Conservation (phyloP, 1,140 invertebrate genomes). For the Chelonus insularis region DNA sequence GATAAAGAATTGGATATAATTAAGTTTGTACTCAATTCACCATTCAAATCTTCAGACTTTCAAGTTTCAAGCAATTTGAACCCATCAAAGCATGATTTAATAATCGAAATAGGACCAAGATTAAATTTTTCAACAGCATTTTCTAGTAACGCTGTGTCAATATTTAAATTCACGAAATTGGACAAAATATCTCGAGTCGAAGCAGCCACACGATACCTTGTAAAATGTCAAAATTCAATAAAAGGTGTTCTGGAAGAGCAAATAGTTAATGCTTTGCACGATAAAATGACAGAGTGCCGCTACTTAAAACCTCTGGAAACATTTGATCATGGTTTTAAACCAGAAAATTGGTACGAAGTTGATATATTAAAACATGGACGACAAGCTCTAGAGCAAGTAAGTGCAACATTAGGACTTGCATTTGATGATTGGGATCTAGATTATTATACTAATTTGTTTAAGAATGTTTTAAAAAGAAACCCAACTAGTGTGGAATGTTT, state of each 20-base stretch:
- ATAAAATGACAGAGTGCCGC: slow-evolving; percentile 82
- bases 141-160: slow-evolving; percentile 93
- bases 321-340: slow-evolving; percentile 72
- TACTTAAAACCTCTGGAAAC: slow-evolving; percentile 71
- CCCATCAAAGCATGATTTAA: slow-evolving; percentile 57
- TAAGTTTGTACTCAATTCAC: slow-evolving; percentile 72
- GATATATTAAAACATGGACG: slow-evolving; percentile 78
- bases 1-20: slow-evolving; percentile 64
- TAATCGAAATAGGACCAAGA: slow-evolving; percentile 83
- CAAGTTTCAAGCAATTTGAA: too few species aligned
- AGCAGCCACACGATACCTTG: slow-evolving; percentile 76
- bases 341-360: slow-evolving; percentile 80
- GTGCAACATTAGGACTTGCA: slow-evolving; percentile 79
- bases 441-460: slow-evolving; percentile 83
- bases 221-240: slow-evolving; percentile 60
- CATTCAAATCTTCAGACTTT: slow-evolving; percentile 65
- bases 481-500: slow-evolving; percentile 98
- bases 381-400: slow-evolving; percentile 80
- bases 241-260: slow-evolving; percentile 54
- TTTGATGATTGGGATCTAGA: slow-evolving; percentile 88
- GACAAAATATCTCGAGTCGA: slow-evolving; percentile 77
- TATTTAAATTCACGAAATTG: slow-evolving; percentile 82
- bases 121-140: slow-evolving; percentile 93
- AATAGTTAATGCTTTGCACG: slow-evolving; percentile 71
- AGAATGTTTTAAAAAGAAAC: slow-evolving; percentile 81